Evolutionary conservation across 2,113 vertebrate species (phyloP).

Genomic region (Emydocephalus ijimae): DNA sequence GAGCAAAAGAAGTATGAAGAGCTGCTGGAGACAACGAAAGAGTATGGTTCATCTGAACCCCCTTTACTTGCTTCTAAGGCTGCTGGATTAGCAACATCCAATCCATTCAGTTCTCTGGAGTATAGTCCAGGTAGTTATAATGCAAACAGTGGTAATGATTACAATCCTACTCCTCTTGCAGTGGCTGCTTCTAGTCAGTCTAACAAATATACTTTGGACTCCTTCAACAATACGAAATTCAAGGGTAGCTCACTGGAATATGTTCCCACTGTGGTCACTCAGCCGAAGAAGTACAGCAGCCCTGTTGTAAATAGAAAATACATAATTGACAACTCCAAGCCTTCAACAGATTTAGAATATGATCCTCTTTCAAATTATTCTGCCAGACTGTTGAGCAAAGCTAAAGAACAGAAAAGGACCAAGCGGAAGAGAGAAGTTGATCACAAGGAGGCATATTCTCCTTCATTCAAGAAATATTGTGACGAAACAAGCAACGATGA

Average conservation of each 20-base stretch:
- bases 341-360: slow-evolving; percentile 91
- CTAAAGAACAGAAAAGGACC: slow-evolving; percentile 55
- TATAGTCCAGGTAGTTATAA: slow-evolving; percentile 78
- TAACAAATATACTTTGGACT: slow-evolving; percentile 87
- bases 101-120: slow-evolving; percentile 63
- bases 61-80: slow-evolving; percentile 43
- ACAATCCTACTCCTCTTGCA: slow-evolving; percentile 83
- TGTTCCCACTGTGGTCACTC: slow-evolving; percentile 78
- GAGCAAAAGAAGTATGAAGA: slow-evolving; percentile 91
- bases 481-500: slow-evolving; percentile 65
- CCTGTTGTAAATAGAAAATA: slow-evolving; percentile 80
- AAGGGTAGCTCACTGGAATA: slow-evolving; percentile 82
- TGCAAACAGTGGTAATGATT: slow-evolving; percentile 69
- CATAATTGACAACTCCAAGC: slow-evolving; percentile 86
- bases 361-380: slow-evolving; percentile 94
- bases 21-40: slow-evolving; percentile 70
- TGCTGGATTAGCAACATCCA: slow-evolving; percentile 8
- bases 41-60: slow-evolving; percentile 58
- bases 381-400: slow-evolving; percentile 77
- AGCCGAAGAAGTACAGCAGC: slow-evolving; percentile 64
- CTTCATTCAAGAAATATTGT: slow-evolving; percentile 71
- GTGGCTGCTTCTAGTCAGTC: slow-evolving; percentile 42
- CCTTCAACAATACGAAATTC: slow-evolving; percentile 55
- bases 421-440: slow-evolving; percentile 50
- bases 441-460: slow-evolving; percentile 69